Evolutionary conservation across 1,140 invertebrate genomes (phyloP), one percentile per base, ranked within the genome.

Genomic region (Ridgeia piscesae): DNA sequence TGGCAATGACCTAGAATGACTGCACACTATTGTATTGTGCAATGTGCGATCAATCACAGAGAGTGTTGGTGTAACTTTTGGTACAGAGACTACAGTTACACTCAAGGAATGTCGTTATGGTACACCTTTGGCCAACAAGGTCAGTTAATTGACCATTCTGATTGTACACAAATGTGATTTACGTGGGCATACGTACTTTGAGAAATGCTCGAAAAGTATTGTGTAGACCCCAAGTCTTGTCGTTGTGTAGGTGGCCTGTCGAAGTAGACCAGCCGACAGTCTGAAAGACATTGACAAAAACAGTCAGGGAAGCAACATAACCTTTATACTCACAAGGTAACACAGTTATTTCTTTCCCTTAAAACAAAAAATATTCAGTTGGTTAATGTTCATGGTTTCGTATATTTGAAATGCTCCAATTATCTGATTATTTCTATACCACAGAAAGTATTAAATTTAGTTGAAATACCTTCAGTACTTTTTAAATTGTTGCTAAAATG

Each of bases 241-340:
- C 1, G 99, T 99, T 17, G 99, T 99, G 95, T 99, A 99, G 0
- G 99, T 99, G 0, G 99, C 99, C 96, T 99, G 99, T 93, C 99
- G 96, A 17, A 99, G 96, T 1, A 99, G 94, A 14, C 97, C 97
- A n/a, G 97, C 97, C 33, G 96, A 97, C 33, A 97, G 94, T 0
- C 97, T 96, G 93, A 91, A 94, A 93, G 4, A 31, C 91, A 92
- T 42, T 11, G 58, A 91, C 9, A 48, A 14, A 91, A 42, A 21
- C 33, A 0, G 2, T 31, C 58, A 77, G 58, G 2, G 58, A 77
- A 77, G 14, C 17, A 77, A 14, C 27, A 77, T n/a, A n/a, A n/a
- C n/a, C n/a, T n/a, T n/a, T n/a, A n/a, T n/a, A 77, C 58, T 4
- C 14, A 31, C 11, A 77, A 77, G 27, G 27, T 4, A 77, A 77